phyloP scores from a whole-genome alignment of 23 tunicate genomes.

The Trididemnum nubilum region DNA sequence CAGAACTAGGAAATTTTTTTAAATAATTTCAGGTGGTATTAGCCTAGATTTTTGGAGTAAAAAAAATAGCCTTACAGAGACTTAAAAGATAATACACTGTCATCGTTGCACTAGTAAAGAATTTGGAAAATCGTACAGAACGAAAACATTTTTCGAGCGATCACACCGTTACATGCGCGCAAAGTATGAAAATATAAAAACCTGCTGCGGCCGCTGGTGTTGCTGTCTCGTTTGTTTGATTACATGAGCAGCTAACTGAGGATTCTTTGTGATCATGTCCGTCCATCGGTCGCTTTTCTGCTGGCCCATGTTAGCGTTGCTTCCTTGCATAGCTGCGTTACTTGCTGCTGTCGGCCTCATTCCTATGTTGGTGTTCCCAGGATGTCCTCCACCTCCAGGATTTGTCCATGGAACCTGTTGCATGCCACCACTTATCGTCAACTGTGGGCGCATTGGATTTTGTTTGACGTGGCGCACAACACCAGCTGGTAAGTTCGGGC shows the following conservation, averaged over 20 bases:
- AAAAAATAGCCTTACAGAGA: too few relatives aligned
- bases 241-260: conserved; percentile 59
- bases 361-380: neutral
- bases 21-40: too few relatives aligned
- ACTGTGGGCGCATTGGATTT: neutral
- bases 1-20: too few relatives aligned
- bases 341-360: neutral
- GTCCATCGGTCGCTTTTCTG: conserved; percentile 8
- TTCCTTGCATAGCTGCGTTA: conserved; percentile 8
- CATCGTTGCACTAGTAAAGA: too few relatives aligned
- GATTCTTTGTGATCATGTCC: conserved; percentile 45
- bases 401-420: conserved; percentile 14
- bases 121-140: too few relatives aligned
- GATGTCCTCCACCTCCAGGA: neutral
- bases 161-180: too few relatives aligned
- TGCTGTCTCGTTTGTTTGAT: conserved; percentile 52
- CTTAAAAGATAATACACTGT: too few relatives aligned
- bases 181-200: too few relatives aligned
- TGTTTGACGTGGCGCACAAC: conserved; percentile 12
- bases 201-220: conserved; percentile 1
- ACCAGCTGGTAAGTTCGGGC: neutral
- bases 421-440: too few relatives aligned
- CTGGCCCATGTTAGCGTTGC: neutral
- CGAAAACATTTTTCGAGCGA: too few relatives aligned
- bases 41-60: too few relatives aligned